Evolutionary conservation across 1,140 invertebrate genomes (phyloP).

Genomic region (Hermatobates lingyangjiaoensis): DNA sequence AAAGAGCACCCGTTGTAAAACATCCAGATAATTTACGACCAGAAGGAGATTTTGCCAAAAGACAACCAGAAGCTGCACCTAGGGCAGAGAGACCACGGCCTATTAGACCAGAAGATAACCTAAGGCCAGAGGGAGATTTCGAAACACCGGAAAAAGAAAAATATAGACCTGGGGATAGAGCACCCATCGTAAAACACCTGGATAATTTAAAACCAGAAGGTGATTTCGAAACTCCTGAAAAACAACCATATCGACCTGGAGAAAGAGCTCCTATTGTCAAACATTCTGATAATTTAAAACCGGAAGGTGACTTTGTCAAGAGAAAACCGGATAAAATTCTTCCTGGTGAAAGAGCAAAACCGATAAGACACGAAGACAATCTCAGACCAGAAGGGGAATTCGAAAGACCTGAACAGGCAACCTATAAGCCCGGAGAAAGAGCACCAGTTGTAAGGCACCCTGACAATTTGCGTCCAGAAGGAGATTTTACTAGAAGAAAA

Average conservation of each 20-base stretch:
- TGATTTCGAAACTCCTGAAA: conserved; percentile 22
- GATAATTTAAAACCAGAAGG: conserved; percentile 26
- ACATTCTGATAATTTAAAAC: conserved; percentile 32
- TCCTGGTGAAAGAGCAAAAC: conserved; percentile 17
- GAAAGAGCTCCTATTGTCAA: conserved; percentile 22
- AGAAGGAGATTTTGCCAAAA: conserved; percentile 33
- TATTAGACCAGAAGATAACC: conserved; percentile 14
- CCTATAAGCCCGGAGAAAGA: conserved; percentile 12
- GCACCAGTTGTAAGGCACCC: conserved; percentile 12
- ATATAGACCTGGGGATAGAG: conserved; percentile 23
- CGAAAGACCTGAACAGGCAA: conserved; percentile 23
- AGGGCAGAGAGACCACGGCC: conserved; percentile 27
- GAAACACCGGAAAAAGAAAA: conserved; percentile 22
- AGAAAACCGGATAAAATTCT: conserved; percentile 24
- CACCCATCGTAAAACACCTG: conserved; percentile 19
- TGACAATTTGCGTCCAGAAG: conserved; percentile 37
- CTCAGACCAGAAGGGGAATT: conserved; percentile 41
- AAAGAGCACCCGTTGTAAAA: conserved; percentile 24
- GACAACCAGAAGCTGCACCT: conserved; percentile 17
- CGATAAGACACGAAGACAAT: conserved; percentile 31
- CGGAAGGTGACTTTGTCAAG: conserved; percentile 33
- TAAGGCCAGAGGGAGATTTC: conserved; percentile 25
- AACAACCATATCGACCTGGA: conserved; percentile 17
- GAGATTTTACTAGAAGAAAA: conserved; percentile 28
- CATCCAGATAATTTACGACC: conserved; percentile 30